Evolutionary conservation across 2,888 invertebrate species (phyloP), one percentile per base, ranked within the genome.

Genomic region (Leptinotarsa juncta): DNA sequence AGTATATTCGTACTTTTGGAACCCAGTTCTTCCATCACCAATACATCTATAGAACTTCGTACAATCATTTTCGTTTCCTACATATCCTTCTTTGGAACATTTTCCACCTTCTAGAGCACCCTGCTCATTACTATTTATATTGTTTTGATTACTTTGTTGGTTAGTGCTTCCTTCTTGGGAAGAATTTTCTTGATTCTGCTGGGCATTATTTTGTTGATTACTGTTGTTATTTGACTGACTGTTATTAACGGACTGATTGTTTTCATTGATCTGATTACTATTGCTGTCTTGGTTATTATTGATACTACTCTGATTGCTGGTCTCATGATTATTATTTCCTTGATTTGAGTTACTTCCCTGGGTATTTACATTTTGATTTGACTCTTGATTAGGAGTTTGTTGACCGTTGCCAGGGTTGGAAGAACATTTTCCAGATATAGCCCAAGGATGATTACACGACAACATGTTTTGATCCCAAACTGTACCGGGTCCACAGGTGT

Each of bases 31-130:
- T 0, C 91, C 92, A 83, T 91, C 89, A 74, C 90, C 89, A 26
- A 94, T 94, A 86, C 95, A 95, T 79, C 95, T 90, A 84, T 94
- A 94, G 88, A 95, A 95, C 85, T 92, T 94, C 75, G 90, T 91
- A 83, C 95, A 95, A 83, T 95, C 90, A 57, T 88, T 88, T 62
- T 90, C 88, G 86, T 95, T 92, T n/a, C 92, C 91, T 82, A 92
- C 90, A 85, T 94, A 95, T 66, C 95, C 95, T 85, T 94, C 93
- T 78, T 88, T 85, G n/a, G 86, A 88, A 84, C 94, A 94, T 69
- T 84, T 71, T 53, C 72, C 71, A 18, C 80, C 80, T 62, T 66
- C 69, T 62, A 72, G 62, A 16, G 67, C 67, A 20, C 76, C 70
- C 42, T 74, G 78, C 3, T 15, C 68, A 18, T 4, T 60, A 62